These are phyloP conservation scores for Heterodera filipjevi DNA, from an alignment of 2,888 invertebrate species.

Conservation along the genomic window DNA sequence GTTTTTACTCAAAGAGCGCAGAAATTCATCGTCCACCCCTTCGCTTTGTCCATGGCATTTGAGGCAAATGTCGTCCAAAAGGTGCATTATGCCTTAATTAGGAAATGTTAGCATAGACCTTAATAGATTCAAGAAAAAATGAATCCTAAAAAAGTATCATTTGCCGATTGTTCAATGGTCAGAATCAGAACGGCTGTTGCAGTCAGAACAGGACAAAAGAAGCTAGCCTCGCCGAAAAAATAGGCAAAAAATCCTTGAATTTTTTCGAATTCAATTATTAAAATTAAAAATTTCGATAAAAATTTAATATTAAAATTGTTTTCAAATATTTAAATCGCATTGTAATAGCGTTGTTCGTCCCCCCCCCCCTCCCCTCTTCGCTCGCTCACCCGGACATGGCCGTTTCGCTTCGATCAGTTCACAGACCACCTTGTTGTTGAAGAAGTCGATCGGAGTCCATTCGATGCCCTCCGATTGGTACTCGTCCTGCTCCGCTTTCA, in stretches of 20 bases:
- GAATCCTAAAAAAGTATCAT: no score
- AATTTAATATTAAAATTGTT: no score
- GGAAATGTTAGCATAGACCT: neutral
- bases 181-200: no score
- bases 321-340: no score
- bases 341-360: no score
- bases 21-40: conserved; percentile 70
- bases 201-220: no score
- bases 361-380: no score
- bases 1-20: conserved; percentile 70
- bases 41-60: conserved; percentile 75
- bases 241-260: no score
- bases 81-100: conserved; percentile 70
- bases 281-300: no score
- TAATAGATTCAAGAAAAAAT: neutral
- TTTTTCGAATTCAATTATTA: no score
- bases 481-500: conserved; percentile 76
- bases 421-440: conserved; percentile 76
- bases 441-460: conserved; percentile 75
- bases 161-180: no score
- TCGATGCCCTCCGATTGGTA: conserved; percentile 75
- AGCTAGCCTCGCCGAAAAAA: no score
- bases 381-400: conserved; percentile 69
- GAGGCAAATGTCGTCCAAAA: conserved; percentile 76
- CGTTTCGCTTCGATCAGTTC: conserved; percentile 74